Percentiles rank a stretch among this genome's conserved stretches.
Evolutionary conservation across 2,113 vertebrate species (phyloP).

Genomic region (Campylorhamphus procurvoides): DNA sequence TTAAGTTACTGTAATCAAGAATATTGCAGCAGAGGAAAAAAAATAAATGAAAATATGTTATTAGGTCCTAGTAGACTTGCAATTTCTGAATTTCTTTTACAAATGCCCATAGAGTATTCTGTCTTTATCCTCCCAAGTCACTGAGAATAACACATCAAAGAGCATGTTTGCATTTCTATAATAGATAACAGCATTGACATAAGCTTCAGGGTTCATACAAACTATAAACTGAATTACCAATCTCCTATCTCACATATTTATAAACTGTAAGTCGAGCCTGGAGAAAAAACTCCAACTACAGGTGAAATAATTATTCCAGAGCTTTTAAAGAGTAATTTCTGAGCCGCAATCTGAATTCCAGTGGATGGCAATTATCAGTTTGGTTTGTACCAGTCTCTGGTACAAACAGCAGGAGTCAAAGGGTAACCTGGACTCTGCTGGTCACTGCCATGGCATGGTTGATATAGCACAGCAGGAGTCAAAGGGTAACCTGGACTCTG

Average conservation of each 20-base stretch:
- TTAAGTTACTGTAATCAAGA: conserved; percentile 27
- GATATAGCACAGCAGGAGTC: background rate
- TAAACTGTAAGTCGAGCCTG: conserved; percentile 73
- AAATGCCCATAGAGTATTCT: conserved; percentile 68
- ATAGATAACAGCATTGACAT: conserved; percentile 80
- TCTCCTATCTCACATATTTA: conserved; percentile 74
- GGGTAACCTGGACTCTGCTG: background rate
- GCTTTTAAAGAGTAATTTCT: conserved; percentile 22
- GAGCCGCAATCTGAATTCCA: background rate
- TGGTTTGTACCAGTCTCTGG: background rate
- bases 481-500: background rate
- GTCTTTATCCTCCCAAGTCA: conserved; percentile 74
- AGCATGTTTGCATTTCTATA: conserved; percentile 76
- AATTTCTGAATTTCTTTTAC: conserved; percentile 67
- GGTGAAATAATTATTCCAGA: conserved; percentile 59
- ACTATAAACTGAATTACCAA: conserved; percentile 77
- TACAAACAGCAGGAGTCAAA: background rate
- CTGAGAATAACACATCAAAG: conserved; percentile 83
- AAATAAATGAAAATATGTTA: conserved; percentile 30
- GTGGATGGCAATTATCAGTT: background rate
- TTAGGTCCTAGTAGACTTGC: conserved; percentile 54
- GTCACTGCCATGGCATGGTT: background rate
- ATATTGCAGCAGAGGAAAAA: conserved; percentile 8
- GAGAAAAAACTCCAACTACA: conserved; percentile 59
- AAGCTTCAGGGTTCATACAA: conserved; percentile 77